Evolutionary conservation across 2,888 invertebrate genomes (phyloP), one percentile per base, ranked within the genome.

Genomic region (Incurvaria masculella): DNA sequence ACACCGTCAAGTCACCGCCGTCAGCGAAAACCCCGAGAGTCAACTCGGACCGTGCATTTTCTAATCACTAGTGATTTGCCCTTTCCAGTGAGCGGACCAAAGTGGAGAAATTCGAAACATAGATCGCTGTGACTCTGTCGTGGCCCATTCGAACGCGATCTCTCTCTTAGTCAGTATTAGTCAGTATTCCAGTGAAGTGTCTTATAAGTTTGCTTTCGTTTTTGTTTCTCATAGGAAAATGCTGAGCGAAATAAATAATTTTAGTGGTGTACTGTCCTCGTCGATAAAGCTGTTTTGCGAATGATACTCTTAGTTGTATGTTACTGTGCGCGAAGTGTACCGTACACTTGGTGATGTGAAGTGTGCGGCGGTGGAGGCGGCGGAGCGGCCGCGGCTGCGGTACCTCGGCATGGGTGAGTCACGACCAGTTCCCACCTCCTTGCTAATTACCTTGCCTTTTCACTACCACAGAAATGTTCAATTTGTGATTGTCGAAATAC

Each of bases 191-290:
- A 33, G 33, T 33, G 33, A 14, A n/a, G 33, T 33, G 33, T 33
- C 14, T 68, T 70, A 66, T 65, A 27, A 14, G 39, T 67, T 65
- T 62, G 59, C 58, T 58, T 58, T 65, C 69, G n/a, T 62, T 70
- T 74, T 74, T 73, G 69, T 73, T 72, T 75, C 74, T 75, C 72
- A 71, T 78, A 78, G 78, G 78, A 75, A 72, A 76, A 72, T 66
- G 75, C 74, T 70, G 76, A 68, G 68, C 68, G 76, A 76, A 74
- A 72, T 73, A 69, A 72, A 72, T 75, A 76, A 74, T 72, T 71
- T 78, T 69, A 78, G 76, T 76, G 72, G 72, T 74, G 76, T 76
- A 69, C 68, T 78, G 59, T 73, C 75, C 51, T 73, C 76, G 61
- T 72, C 78, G 58, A 75, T 78, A 67, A 76, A 76, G 71, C 75